Percentiles rank a stretch among this genome's conserved stretches.
phyloP scores from a whole-genome alignment of 2,797 vertebrate species.

The Alcedo atthis region DNA sequence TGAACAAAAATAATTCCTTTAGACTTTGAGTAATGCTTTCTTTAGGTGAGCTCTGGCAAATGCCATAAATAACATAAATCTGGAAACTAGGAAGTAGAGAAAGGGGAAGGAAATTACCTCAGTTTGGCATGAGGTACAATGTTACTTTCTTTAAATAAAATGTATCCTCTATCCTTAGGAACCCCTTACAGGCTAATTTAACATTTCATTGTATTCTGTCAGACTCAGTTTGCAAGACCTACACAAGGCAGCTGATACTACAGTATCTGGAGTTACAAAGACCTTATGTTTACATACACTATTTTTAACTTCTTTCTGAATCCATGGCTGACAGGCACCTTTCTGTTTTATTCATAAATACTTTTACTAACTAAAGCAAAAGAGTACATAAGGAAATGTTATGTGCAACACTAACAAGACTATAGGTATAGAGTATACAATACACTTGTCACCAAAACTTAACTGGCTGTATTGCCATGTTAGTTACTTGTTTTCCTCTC shows the following conservation, averaged over 20 bases:
- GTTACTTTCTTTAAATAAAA: constrained; percentile 82
- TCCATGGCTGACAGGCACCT: not conserved
- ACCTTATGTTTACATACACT: constrained; percentile 29
- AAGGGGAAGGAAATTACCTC: constrained; percentile 81
- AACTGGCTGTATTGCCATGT: not conserved
- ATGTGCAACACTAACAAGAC: not conserved
- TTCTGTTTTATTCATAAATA: constrained; percentile 17
- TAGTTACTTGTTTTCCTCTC: not conserved
- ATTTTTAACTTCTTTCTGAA: constrained; percentile 27
- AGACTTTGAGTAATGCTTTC: constrained; percentile 76
- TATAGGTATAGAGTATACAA: not conserved
- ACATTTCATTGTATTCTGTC: constrained; percentile 70
- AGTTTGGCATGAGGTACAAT: constrained; percentile 74
- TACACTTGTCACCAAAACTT: not conserved
- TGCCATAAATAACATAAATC: constrained; percentile 71
- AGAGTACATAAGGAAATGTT: not conserved
- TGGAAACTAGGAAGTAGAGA: constrained; percentile 76
- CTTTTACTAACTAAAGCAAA: not conserved
- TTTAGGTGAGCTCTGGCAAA: constrained; percentile 76
- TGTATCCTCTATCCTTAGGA: constrained; percentile 76
- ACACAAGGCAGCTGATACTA: constrained; percentile 14
- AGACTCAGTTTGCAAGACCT: constrained; percentile 17
- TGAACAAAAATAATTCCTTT: constrained; percentile 81
- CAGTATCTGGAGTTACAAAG: constrained; percentile 57
- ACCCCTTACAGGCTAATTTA: constrained; percentile 52